Percentiles rank a stretch among this genome's conserved stretches.
These are phyloP conservation scores for Caenorhabditis sp. DNA, from an alignment of 2,888 invertebrate genomes.

Conservation along the genomic window DNA sequence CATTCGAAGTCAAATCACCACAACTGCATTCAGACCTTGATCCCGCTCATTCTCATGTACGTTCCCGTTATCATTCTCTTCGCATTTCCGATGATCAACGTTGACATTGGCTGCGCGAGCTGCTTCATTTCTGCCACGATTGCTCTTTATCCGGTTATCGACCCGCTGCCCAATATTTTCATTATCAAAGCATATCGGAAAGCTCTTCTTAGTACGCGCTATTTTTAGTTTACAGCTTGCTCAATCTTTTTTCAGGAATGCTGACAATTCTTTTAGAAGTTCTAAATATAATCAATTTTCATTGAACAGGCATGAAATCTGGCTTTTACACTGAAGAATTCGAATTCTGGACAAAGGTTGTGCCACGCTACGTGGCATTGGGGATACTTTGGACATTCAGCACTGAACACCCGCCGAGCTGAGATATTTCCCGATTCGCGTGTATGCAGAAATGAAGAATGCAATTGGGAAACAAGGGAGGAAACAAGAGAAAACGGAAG, in stretches of 20 bases:
- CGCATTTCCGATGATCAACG: conserved; percentile 10
- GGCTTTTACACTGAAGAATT: conserved; percentile 5
- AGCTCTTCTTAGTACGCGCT: conserved; percentile 17
- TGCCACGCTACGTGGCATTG: not conserved
- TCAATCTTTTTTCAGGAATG: too few species aligned
- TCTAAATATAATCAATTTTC: too few species aligned
- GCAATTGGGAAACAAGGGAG: not conserved
- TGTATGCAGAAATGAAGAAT: conserved; percentile 7
- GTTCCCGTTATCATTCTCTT: not conserved
- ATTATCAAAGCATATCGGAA: conserved; percentile 29
- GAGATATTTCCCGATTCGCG: conserved; percentile 1
- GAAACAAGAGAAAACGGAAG: not conserved
- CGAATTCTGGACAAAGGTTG: conserved; percentile 16
- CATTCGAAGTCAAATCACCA: too few species aligned
- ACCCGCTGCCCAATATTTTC: conserved; percentile 40
- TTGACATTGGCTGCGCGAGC: not conserved
- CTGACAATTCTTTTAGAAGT: too few species aligned
- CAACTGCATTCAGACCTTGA: not conserved
- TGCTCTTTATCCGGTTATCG: conserved; percentile 25
- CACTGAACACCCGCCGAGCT: not conserved
- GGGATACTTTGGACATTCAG: not conserved
- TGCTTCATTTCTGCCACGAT: conserved; percentile 8
- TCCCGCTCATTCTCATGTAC: not conserved
- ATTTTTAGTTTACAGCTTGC: too few species aligned
- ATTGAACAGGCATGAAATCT: conserved; percentile 3